phyloP scores from a whole-genome alignment of 2,797 vertebrate genomes.

The Coluber constrictor region DNA sequence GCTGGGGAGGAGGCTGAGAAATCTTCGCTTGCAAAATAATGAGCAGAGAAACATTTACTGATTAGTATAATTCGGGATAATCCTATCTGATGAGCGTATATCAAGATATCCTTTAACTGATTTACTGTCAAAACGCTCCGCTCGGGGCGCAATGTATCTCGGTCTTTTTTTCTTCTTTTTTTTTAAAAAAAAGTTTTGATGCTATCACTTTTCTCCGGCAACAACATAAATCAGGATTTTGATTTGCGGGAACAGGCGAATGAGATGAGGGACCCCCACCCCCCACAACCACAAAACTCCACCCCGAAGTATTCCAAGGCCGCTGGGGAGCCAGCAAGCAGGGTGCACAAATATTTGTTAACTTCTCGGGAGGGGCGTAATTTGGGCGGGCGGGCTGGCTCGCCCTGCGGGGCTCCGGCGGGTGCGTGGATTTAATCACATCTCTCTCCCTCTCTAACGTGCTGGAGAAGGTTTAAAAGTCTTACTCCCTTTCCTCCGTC shows the following conservation, averaged over 20 bases:
- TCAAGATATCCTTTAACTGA: conserved; percentile 70
- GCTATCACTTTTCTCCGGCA: background rate
- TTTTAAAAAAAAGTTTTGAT: background rate
- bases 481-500: conserved; percentile 57
- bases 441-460: background rate
- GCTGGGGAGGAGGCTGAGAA: conserved; percentile 72
- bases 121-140: conserved; percentile 60
- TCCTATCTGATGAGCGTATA: conserved; percentile 76
- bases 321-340: background rate
- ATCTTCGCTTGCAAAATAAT: conserved; percentile 78
- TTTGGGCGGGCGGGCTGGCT: background rate
- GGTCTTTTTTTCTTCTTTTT: background rate
- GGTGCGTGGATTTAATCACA: background rate
- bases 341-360: background rate
- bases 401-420: background rate
- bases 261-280: background rate
- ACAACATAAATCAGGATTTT: background rate
- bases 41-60: conserved; percentile 81
- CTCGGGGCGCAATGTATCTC: background rate
- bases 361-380: background rate
- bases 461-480: conserved; percentile 57
- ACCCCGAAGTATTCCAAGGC: background rate
- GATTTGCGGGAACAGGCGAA: background rate
- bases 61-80: conserved; percentile 83
- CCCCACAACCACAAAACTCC: background rate